Percentiles rank a stretch among this genome's conserved stretches.
Evolutionary conservation across 2,888 invertebrate species (phyloP).

Genomic region (Zootermopsis nevadensis): DNA sequence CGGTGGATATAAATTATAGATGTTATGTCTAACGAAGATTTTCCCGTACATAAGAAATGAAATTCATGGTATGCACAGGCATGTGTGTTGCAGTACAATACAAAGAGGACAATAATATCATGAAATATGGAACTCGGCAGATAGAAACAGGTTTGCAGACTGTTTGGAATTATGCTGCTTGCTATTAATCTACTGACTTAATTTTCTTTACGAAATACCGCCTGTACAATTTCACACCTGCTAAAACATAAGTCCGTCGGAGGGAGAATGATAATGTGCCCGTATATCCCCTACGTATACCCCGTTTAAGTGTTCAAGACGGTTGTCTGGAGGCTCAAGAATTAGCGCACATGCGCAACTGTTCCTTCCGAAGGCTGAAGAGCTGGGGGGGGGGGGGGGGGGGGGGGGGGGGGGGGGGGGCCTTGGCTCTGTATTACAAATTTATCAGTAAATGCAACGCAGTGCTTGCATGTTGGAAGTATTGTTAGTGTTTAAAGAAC

Average conservation of each 20-base stretch:
- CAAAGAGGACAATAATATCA: not conserved
- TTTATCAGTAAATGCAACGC: too few relatives aligned
- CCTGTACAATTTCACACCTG: not conserved
- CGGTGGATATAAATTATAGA: not conserved
- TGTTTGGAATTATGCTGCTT: not conserved
- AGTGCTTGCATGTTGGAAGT: too few relatives aligned
- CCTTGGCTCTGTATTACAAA: too few relatives aligned
- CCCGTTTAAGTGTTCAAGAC: too few relatives aligned
- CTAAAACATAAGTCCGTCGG: not conserved
- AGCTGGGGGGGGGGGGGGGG: too few relatives aligned
- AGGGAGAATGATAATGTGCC: not conserved
- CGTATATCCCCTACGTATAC: not conserved
- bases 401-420: too few relatives aligned
- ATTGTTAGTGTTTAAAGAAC: too few relatives aligned
- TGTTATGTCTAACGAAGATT: not conserved
- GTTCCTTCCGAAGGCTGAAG: too few relatives aligned
- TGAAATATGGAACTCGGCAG: not conserved
- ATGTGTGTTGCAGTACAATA: not conserved
- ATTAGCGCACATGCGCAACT: too few relatives aligned
- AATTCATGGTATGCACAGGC: not conserved
- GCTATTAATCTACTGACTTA: not conserved
- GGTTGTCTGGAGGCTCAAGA: too few relatives aligned
- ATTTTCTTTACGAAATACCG: not conserved
- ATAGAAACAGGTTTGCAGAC: not conserved
- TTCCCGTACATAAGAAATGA: not conserved